phyloP scores from a whole-genome alignment of 2,797 vertebrate genomes.

The Oryzias dopingdopingensis region DNA sequence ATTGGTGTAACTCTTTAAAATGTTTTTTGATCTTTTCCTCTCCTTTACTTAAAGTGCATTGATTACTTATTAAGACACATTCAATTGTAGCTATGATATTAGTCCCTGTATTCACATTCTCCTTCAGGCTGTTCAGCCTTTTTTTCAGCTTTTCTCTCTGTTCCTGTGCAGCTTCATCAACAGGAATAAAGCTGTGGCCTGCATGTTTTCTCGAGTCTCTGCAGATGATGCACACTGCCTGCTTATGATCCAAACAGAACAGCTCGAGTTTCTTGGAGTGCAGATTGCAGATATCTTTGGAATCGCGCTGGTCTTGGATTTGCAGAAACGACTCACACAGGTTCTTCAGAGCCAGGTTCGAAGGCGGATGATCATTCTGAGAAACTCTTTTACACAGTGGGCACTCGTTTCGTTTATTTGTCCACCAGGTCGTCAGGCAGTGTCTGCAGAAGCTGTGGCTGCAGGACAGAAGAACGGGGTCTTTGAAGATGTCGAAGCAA shows the following conservation, averaged over 20 bases:
- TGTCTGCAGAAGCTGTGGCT: slow-evolving; percentile 47
- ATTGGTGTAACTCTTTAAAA: slow-evolving; percentile 17
- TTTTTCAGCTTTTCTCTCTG: slow-evolving; percentile 15
- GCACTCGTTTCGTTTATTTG: slow-evolving; percentile 14
- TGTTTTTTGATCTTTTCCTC: slow-evolving; percentile 31
- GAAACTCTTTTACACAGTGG: slow-evolving; percentile 29
- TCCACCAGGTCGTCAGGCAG: slow-evolving; percentile 38
- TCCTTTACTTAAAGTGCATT: neutral
- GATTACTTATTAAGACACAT: slow-evolving; percentile 15
- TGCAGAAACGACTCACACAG: slow-evolving; percentile 16
- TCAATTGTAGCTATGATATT: slow-evolving; percentile 8
- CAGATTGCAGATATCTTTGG: slow-evolving; percentile 12
- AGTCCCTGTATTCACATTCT: slow-evolving; percentile 21
- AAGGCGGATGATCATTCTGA: slow-evolving; percentile 2
- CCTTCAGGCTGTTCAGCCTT: slow-evolving; percentile 2
- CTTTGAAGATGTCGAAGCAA: slow-evolving; percentile 33
- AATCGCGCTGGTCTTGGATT: neutral
- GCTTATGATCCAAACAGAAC: slow-evolving; percentile 38
- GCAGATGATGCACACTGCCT: slow-evolving; percentile 35
- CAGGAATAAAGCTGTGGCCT: slow-evolving; percentile 32
- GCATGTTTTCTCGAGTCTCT: slow-evolving; percentile 34
- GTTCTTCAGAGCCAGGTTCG: slow-evolving; percentile 22
- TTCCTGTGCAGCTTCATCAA: slow-evolving; percentile 27
- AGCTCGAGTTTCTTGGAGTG: slow-evolving; percentile 31
- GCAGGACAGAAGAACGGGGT: slow-evolving; percentile 32